Conservation (phyloP, 2,113 vertebrate species). For the Danio rerio region GRCz12tu NC_133191.1:35680501-35681000, state of each 20-base stretch:
- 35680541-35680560: constrained; percentile 12
- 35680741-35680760: constrained; percentile 62
- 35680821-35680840: constrained; percentile 51
- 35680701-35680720: constrained; percentile 40
- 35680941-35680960: constrained; percentile 93
- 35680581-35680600: constrained; percentile 5
- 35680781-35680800: constrained; percentile 25
- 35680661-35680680: constrained; percentile 15
- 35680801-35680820: constrained; percentile 63
- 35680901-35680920: constrained; percentile 84
- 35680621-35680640: constrained; percentile 21
- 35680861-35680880: constrained; percentile 30
- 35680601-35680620: background rate
- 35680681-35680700: constrained; percentile 19
- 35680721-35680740: constrained; percentile 28
- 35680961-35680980: constrained; percentile 88
- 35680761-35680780: constrained; percentile 62
- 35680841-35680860: constrained; percentile 67
- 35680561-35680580: constrained; percentile 28
- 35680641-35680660: constrained; percentile 21
- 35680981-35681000: constrained; percentile 99
- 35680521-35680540: constrained; percentile 9
- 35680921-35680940: constrained; percentile 83
- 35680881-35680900: constrained; percentile 72
- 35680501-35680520: background rate